phyloP scores from a whole-genome alignment of 2,113 vertebrate genomes.

The Puffinus mauretanicus region DNA sequence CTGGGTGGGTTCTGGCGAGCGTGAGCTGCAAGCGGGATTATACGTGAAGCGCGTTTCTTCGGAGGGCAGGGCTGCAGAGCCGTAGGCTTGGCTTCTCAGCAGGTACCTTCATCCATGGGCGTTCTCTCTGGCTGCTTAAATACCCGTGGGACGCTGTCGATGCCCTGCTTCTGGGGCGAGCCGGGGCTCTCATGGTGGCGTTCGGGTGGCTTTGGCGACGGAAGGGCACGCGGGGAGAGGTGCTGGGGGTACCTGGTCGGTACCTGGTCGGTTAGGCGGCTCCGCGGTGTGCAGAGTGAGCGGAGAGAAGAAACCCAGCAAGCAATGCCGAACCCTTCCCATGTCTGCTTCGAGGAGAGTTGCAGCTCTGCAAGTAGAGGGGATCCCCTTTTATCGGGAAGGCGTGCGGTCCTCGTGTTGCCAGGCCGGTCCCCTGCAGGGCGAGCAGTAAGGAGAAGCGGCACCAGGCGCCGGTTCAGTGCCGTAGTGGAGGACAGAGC shows the following conservation, averaged over 20 bases:
- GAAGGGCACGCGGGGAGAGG: rapidly evolving
- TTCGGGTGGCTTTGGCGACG: background rate
- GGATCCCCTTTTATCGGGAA: background rate
- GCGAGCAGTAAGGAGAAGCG: background rate
- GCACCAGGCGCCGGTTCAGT: rapidly evolving
- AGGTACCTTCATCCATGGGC: background rate
- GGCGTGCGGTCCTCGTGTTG: background rate
- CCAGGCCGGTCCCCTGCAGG: background rate
- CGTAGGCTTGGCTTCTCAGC: background rate
- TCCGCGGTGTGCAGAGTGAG: background rate
- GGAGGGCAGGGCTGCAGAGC: background rate
- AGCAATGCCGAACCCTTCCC: background rate
- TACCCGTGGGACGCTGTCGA: background rate
- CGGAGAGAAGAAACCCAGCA: background rate
- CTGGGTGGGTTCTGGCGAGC: background rate
- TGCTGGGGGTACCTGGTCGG: background rate
- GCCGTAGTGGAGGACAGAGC: background rate
- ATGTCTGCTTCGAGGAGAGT: background rate
- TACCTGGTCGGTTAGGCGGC: background rate
- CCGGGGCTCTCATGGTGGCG: rapidly evolving
- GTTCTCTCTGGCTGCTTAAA: no score
- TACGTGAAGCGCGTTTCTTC: rapidly evolving
- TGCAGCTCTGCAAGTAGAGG: background rate
- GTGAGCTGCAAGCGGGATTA: background rate
- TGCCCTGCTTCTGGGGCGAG: background rate